Conservation (phyloP, 2,797 vertebrate species). For the Enteromius unitaeniatus region DNA sequence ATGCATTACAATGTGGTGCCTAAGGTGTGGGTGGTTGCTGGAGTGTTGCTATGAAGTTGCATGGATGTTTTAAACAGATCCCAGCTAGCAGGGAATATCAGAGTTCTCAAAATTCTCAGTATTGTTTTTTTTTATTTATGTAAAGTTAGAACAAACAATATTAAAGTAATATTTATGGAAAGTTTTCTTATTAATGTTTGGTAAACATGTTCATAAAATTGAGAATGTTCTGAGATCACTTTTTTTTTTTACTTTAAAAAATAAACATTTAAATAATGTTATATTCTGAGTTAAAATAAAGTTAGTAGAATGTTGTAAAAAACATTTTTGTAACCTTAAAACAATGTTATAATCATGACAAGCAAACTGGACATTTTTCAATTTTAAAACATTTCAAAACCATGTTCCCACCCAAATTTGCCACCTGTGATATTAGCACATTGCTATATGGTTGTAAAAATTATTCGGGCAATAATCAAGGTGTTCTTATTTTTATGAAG, state of each 20-base stretch:
- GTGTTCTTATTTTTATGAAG: not conserved
- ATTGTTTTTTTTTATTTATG: not conserved
- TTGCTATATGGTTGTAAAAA: not conserved
- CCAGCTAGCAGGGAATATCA: not conserved
- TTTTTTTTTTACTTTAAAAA: not conserved
- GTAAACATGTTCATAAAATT: not conserved
- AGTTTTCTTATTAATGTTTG: not conserved
- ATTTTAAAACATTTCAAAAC: not conserved
- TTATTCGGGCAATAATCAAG: not conserved
- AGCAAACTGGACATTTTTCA: not conserved
- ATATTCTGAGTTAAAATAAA: not conserved
- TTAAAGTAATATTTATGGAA: not conserved
- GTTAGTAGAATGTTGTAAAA: not conserved
- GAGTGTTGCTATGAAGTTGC: constrained; percentile 4
- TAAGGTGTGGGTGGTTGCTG: not conserved
- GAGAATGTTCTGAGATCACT: not conserved
- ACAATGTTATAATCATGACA: not conserved
- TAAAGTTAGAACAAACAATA: not conserved
- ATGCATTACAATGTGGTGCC: not conserved
- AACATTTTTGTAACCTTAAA: not conserved
- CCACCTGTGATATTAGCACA: not conserved
- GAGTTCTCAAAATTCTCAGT: not conserved
- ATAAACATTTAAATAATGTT: not conserved
- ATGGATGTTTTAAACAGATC: not conserved
- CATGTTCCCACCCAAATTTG: not conserved